Conservation (phyloP, 2,888 invertebrate species). For the Oxytorus armatus region DNA sequence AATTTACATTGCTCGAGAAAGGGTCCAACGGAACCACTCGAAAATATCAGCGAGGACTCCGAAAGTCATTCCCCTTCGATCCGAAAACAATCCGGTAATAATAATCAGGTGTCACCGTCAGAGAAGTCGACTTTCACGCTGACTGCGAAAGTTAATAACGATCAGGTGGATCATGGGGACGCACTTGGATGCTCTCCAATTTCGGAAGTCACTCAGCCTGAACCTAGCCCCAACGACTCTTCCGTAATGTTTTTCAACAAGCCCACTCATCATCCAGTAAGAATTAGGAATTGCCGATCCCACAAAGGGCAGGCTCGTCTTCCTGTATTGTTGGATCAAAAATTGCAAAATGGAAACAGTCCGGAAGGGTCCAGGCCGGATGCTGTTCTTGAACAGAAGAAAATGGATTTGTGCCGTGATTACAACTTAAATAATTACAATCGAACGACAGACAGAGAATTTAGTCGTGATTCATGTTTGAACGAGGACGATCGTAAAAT, state of each 20-base stretch:
- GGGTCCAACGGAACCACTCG: conserved; percentile 72
- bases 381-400: background rate
- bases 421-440: background rate
- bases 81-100: conserved; percentile 77
- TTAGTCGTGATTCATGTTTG: background rate
- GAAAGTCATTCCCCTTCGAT: conserved; percentile 81
- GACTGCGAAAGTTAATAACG: conserved; percentile 1
- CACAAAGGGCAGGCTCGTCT: background rate
- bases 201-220: background rate
- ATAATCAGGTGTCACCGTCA: conserved; percentile 42
- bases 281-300: conserved; percentile 8
- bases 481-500: background rate
- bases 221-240: background rate
- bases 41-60: conserved; percentile 82
- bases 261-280: background rate
- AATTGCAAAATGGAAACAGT: background rate
- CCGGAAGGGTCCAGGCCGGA: background rate
- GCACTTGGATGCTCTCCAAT: background rate
- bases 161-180: background rate
- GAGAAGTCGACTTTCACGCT: conserved; percentile 42
- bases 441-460: background rate
- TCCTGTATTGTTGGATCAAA: background rate
- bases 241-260: conserved; percentile 8
- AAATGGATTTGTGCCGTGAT: background rate
- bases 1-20: conserved; percentile 37